A percentile compares a stretch with the other conserved stretches of the same genome.
phyloP scores from a whole-genome alignment of 2,888 invertebrate species.

The Lymantria monacha region DNA sequence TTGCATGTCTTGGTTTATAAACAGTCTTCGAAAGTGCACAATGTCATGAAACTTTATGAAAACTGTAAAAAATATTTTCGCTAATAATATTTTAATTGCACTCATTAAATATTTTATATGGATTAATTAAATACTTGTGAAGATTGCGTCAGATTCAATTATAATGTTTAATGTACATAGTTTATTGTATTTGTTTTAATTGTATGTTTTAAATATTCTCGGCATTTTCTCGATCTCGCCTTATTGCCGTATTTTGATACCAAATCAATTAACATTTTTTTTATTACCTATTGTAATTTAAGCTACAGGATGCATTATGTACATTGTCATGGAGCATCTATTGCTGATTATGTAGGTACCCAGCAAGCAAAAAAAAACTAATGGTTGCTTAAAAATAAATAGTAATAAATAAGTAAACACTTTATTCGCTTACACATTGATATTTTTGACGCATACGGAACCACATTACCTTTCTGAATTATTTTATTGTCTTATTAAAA shows the following conservation, averaged over 20 bases:
- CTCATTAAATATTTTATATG: too few relatives aligned
- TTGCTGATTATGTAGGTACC: too few relatives aligned
- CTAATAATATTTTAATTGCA: not conserved
- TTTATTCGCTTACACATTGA: not conserved
- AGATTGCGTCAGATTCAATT: constrained; percentile 6
- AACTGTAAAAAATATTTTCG: not conserved
- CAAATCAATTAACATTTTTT: constrained; percentile 1
- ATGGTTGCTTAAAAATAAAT: too few relatives aligned
- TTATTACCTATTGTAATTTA: not conserved
- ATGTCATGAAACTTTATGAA: too few relatives aligned
- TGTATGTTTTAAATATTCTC: constrained; percentile 5
- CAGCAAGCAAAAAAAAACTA: too few relatives aligned
- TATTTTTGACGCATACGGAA: not conserved
- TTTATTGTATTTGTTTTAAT: constrained; percentile 18
- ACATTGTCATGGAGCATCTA: too few relatives aligned
- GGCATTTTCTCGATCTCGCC: constrained; percentile 5
- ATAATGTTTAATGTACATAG: constrained; percentile 22
- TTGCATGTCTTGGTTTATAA: too few relatives aligned
- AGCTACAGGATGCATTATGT: not conserved
- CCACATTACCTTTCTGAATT: too few relatives aligned
- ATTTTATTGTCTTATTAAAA: too few relatives aligned
- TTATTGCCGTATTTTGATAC: constrained; percentile 7
- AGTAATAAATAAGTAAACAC: not conserved
- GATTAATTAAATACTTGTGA: constrained; percentile 1
- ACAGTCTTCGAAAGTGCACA: too few relatives aligned